These are phyloP conservation scores for Drosophila mettleri DNA, from an alignment of 2,888 invertebrate species.

Conservation along the genomic window DNA sequence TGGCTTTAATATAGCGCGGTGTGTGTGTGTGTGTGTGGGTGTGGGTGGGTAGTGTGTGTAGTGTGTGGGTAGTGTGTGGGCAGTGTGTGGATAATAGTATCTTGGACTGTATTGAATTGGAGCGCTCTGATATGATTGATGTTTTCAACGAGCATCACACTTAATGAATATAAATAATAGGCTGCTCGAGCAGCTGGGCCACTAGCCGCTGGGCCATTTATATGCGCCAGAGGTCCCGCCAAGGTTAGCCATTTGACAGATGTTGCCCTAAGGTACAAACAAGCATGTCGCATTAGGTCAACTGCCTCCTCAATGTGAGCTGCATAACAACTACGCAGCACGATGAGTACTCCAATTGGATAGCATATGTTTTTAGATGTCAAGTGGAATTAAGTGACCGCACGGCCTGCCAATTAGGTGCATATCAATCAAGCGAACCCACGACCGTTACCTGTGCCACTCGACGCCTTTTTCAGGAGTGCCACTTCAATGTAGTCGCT, in stretches of 20 bases:
- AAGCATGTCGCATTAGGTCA: conserved; percentile 36
- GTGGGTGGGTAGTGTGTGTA: conserved; percentile 6
- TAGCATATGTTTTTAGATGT: conserved; percentile 16
- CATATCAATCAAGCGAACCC: conserved; percentile 33
- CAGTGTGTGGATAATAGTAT: conserved; percentile 12
- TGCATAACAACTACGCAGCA: conserved; percentile 43
- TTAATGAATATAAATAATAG: conserved; percentile 68
- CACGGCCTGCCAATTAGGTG: conserved; percentile 30
- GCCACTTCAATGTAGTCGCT: conserved; percentile 84
- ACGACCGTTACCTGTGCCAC: conserved; percentile 78
- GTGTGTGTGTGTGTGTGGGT: neutral
- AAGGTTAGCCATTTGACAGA: conserved; percentile 35
- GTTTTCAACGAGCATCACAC: conserved; percentile 51
- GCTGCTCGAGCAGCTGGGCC: conserved; percentile 8
- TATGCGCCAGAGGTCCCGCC: conserved; percentile 45
- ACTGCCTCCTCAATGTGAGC: conserved; percentile 30
- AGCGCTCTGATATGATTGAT: conserved; percentile 66
- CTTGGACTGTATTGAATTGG: conserved; percentile 30
- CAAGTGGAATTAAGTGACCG: conserved; percentile 19
- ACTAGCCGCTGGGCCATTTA: conserved; percentile 25
- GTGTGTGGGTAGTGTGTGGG: conserved; percentile 6
- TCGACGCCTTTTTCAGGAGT: conserved; percentile 80
- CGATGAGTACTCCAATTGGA: neutral
- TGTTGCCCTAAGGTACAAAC: conserved; percentile 31
- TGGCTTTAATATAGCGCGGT: conserved; percentile 45